phyloP scores from a whole-genome alignment of 1,140 invertebrate species.

The Dendrolimus kikuchii region DNA sequence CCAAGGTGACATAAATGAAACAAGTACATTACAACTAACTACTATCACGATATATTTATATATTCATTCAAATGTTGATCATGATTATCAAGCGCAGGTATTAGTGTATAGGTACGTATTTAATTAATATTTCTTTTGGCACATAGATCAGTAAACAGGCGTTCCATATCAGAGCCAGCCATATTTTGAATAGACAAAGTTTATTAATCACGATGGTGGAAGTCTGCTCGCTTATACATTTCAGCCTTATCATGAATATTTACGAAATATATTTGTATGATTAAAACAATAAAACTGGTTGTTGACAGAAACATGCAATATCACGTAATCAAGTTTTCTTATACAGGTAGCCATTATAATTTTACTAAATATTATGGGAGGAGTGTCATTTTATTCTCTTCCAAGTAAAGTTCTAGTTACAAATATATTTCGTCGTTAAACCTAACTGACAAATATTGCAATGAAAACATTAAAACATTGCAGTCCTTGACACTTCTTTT shows the following conservation, averaged over 20 bases:
- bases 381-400: no score
- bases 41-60: slow-evolving; percentile 54
- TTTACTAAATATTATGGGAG: no score
- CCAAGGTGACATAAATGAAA: slow-evolving; percentile 55
- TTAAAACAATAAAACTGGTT: neutral
- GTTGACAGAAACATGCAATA: neutral
- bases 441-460: no score
- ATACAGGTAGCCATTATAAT: no score
- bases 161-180: neutral
- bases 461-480: no score
- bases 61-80: slow-evolving; percentile 39
- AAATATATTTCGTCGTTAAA: no score
- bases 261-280: neutral
- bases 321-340: neutral
- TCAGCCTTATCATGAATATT: neutral
- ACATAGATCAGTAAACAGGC: slow-evolving; percentile 21
- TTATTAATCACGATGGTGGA: neutral
- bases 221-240: neutral
- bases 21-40: slow-evolving; percentile 61
- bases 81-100: slow-evolving; percentile 31
- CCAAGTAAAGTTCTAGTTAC: no score
- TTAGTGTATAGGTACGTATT: slow-evolving; percentile 12
- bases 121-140: slow-evolving; percentile 56
- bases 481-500: no score
- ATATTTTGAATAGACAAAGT: neutral